Evolutionary conservation across 2,888 invertebrate genomes (phyloP), one percentile per base, ranked within the genome.

Genomic region (Pheosia gnoma): DNA sequence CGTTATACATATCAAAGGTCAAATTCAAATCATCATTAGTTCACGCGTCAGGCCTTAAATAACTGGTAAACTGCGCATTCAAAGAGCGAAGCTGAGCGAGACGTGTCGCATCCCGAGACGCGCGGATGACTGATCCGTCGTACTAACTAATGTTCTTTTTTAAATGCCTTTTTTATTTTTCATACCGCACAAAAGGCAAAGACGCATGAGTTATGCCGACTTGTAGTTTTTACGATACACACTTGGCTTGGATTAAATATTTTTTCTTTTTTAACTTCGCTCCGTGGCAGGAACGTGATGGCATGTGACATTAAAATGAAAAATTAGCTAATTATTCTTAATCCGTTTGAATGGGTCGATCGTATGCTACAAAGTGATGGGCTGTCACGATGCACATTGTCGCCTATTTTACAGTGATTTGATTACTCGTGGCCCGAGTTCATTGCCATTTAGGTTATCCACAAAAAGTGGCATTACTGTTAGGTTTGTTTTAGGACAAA

Each of bases 231-330:
- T 90, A 92, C 88, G 89, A 88, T 89, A 89, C 82, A 82, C 83
- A 85, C 81, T 45, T 57, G 81, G 82, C 81, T 83, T 86, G 92
- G 92, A 93, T 93, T 92, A 92, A 90, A 88, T 86, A 84, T 87
- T 87, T 88, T 86, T 79, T 85, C 85, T 89, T 86, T 83, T 86
- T 87, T 90, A 87, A 85, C 90, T 85, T 79, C 82, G 85, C 86
- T 80, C 80, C 77, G 75, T 79, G 75, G 58, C 61, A 57, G 74
- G 82, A 83, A 91, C 93, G 93, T 93, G 93, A 90, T 88, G 93
- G 92, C 91, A 92, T 93, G 92, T 91, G 91, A 92, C 93, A 91
- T 93, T 91, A 91, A 93, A 93, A 93, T 93, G 93, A 93, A 88
- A 91, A 92, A 93, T 93, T 87, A 87, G 87, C 88, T 93, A 93